Conservation (phyloP, 2,797 vertebrate genomes). For the Propithecus deckenii region DNA sequence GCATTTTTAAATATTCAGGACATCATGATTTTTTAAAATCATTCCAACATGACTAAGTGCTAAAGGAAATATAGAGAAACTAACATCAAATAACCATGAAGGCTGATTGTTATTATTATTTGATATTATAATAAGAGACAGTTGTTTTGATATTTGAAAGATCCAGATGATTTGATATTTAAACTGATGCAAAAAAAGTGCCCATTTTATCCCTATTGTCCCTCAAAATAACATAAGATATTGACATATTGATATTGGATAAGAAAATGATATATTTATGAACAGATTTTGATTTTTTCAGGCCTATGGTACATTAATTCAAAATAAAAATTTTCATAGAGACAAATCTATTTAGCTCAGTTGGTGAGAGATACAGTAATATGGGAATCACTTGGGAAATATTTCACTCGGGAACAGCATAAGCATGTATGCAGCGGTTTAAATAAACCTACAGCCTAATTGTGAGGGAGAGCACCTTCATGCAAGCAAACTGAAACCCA, state of each 20-base stretch:
- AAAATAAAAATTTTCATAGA: constrained; percentile 17
- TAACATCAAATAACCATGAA: background rate
- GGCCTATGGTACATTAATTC: background rate
- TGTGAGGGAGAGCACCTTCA: background rate
- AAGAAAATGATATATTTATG: background rate
- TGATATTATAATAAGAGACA: background rate
- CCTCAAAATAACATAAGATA: background rate
- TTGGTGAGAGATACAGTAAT: background rate
- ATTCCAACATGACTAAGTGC: background rate
- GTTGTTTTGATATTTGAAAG: background rate
- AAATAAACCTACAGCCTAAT: background rate
- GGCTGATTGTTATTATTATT: background rate
- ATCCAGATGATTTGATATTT: background rate
- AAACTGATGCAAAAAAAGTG: background rate
- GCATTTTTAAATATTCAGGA: background rate
- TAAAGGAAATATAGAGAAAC: background rate
- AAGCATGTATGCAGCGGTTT: background rate
- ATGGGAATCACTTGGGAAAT: background rate
- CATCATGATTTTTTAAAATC: background rate
- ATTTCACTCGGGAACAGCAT: background rate
- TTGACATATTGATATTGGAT: background rate
- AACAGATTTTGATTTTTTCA: background rate
- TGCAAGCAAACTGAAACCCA: constrained; percentile 5
- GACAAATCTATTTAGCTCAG: background rate
- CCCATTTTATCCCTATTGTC: background rate